Evolutionary conservation across 2,113 vertebrate species (phyloP).

Genomic region (Raja brachyura): DNA sequence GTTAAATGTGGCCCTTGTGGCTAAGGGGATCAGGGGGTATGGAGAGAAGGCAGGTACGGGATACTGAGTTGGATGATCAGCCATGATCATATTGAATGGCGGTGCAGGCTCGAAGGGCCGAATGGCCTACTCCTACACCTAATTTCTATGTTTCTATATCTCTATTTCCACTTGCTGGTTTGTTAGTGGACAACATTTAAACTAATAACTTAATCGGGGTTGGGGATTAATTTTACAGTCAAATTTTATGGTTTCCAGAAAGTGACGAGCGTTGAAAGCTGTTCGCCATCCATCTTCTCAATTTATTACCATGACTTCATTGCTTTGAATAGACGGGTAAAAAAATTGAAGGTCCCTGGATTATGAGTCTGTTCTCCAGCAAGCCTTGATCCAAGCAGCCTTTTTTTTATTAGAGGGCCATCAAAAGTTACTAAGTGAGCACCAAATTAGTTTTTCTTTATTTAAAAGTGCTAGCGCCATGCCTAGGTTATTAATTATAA

Average conservation of each 20-base stretch:
- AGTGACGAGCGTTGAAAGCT: not conserved
- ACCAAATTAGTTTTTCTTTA: no score
- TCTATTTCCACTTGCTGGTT: not conserved
- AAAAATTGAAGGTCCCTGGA: not conserved
- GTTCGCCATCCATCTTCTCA: not conserved
- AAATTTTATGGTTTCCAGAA: not conserved
- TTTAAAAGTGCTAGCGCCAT: no score
- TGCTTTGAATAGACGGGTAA: not conserved
- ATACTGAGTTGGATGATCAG: no score
- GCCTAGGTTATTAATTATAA: no score
- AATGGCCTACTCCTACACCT: no score
- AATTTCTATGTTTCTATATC: no score
- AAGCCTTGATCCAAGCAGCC: not conserved
- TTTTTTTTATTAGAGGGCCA: not conserved
- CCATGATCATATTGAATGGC: no score
- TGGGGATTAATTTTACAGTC: not conserved
- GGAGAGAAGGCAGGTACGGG: no score
- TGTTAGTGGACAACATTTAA: not conserved
- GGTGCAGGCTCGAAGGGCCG: no score
- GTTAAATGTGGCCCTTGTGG: no score
- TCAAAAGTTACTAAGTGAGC: no score
- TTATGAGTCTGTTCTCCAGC: not conserved
- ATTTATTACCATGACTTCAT: not conserved
- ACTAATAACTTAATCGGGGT: conserved; percentile 4
- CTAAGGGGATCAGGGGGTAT: no score